These are phyloP conservation scores for Istiophorus platypterus DNA, from an alignment of 2,113 vertebrate species.

Conservation along the genomic window DNA sequence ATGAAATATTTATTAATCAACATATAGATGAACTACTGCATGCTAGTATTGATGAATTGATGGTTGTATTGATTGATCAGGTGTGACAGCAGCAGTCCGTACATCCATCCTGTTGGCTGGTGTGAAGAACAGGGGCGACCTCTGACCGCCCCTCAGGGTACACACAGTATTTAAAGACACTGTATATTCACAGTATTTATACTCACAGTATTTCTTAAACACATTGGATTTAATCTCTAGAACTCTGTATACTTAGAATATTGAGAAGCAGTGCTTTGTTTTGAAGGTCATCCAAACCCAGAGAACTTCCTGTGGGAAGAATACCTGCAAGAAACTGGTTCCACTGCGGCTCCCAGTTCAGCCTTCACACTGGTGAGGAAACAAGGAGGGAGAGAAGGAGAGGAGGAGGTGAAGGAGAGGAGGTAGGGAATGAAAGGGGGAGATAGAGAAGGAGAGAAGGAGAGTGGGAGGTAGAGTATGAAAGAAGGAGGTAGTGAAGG, in stretches of 20 bases:
- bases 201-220: conserved; percentile 23
- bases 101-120: conserved; percentile 91
- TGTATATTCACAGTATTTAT: conserved; percentile 27
- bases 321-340: conserved; percentile 88
- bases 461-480: no score
- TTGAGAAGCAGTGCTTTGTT: neutral
- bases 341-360: conserved; percentile 84
- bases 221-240: accelerated
- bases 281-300: conserved; percentile 85
- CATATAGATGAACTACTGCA: neutral
- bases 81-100: conserved; percentile 92
- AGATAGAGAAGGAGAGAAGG: neutral
- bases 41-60: neutral
- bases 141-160: conserved; percentile 91
- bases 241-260: neutral
- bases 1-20: neutral
- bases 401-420: no score
- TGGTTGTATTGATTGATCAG: conserved; percentile 65
- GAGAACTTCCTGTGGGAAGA: conserved; percentile 89
- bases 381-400: neutral
- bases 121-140: conserved; percentile 88
- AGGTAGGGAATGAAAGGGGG: neutral
- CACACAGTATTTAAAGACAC: neutral
- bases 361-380: conserved; percentile 87
- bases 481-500: neutral